Percentiles rank a stretch among this genome's conserved stretches.
Conservation (phyloP, 1,140 invertebrate genomes). For the Chironomus striatipennis region DNA sequence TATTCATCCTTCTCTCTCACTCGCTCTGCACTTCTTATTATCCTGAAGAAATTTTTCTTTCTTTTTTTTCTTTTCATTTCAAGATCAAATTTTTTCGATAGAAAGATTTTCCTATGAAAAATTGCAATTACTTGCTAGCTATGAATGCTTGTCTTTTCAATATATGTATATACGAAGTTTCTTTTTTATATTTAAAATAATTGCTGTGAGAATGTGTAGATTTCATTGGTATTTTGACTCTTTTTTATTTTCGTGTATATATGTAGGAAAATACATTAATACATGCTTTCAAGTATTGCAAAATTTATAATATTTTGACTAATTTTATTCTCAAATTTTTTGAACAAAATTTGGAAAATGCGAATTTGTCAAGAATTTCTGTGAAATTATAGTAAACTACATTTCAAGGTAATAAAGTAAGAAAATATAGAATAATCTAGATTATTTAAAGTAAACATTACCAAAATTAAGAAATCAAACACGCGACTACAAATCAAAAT, state of each 20-base stretch:
- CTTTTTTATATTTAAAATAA: conserved; percentile 5
- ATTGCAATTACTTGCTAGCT: background rate
- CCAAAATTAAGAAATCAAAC: background rate
- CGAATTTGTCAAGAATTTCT: too few relatives aligned
- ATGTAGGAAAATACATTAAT: background rate
- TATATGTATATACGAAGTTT: background rate
- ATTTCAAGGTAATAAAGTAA: too few relatives aligned
- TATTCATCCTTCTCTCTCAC: background rate
- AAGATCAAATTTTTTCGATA: background rate
- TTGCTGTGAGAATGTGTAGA: background rate
- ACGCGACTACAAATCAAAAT: too few relatives aligned
- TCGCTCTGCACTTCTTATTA: background rate
- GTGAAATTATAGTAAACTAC: too few relatives aligned
- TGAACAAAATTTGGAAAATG: too few relatives aligned
- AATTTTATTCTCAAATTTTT: background rate
- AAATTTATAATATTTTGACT: background rate
- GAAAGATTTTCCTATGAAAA: background rate
- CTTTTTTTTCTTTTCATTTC: too few relatives aligned
- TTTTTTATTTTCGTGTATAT: background rate
- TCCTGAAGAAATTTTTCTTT: background rate
- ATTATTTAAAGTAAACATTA: too few relatives aligned
- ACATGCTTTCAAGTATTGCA: background rate
- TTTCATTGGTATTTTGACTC: background rate
- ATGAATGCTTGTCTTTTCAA: background rate
- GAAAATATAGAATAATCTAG: too few relatives aligned